Percentiles rank a stretch among this genome's conserved stretches.
Conservation (phyloP, 2,888 invertebrate species). For the Lymantria dispar region DNA sequence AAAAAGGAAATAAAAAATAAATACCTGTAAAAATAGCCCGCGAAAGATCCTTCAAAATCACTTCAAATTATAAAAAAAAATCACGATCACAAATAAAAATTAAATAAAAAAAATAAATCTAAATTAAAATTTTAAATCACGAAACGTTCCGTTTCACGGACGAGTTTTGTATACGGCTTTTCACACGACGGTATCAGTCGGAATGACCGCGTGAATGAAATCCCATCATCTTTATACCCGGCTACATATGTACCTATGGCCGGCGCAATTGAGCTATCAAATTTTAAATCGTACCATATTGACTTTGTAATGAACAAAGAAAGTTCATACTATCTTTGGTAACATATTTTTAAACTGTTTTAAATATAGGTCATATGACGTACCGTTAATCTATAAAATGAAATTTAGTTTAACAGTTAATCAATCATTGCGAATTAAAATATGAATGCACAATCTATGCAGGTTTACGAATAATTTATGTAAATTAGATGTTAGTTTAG, state of each 20-base stretch:
- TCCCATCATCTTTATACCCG: constrained; percentile 51
- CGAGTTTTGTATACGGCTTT: constrained; percentile 35
- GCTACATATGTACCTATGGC: constrained; percentile 8
- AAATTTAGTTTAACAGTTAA: background rate
- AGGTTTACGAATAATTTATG: background rate
- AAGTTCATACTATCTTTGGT: constrained; percentile 13
- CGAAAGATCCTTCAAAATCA: constrained; percentile 23
- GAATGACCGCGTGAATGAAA: constrained; percentile 51
- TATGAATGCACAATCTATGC: constrained; percentile 1
- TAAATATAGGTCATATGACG: constrained; percentile 3
- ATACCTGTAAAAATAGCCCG: constrained; percentile 38
- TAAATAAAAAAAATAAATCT: constrained; percentile 8
- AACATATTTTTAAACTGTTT: background rate
- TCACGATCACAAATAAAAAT: constrained; percentile 24
- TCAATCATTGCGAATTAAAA: background rate
- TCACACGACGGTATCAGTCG: constrained; percentile 48
- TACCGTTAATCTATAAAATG: background rate
- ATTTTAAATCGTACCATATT: constrained; percentile 31
- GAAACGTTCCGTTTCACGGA: constrained; percentile 15
- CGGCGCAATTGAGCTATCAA: constrained; percentile 21
- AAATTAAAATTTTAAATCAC: constrained; percentile 18
- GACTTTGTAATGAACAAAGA: constrained; percentile 35
- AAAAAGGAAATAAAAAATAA: constrained; percentile 14
- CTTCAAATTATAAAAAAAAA: constrained; percentile 23
- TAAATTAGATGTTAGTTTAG: background rate